Conservation (phyloP, 1,140 invertebrate genomes). For the Ceratina australensis region DNA sequence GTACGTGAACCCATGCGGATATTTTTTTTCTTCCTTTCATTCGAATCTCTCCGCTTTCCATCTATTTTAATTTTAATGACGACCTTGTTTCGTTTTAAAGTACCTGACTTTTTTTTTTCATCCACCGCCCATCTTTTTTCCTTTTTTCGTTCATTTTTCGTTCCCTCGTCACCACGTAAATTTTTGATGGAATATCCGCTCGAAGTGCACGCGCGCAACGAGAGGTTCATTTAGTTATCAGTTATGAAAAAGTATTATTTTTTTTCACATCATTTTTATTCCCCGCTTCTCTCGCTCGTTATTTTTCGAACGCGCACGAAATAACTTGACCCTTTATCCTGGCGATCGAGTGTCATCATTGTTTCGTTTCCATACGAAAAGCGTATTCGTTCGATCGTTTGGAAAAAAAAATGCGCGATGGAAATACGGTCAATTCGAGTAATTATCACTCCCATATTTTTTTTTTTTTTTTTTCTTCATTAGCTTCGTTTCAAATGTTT, state of each 20-base stretch:
- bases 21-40: not conserved
- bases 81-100: conserved; percentile 14
- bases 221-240: conserved; percentile 36
- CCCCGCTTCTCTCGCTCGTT: not conserved
- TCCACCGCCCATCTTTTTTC: conserved; percentile 19
- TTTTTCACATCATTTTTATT: conserved; percentile 2
- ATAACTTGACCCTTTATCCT: conserved; percentile 24
- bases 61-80: conserved; percentile 22
- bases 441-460: not conserved
- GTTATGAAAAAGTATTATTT: conserved; percentile 35
- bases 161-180: conserved; percentile 22
- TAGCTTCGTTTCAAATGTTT: not conserved
- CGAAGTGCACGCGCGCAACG: conserved; percentile 8
- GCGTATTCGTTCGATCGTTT: conserved; percentile 1
- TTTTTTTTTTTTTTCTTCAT: not conserved
- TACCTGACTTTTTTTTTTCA: not conserved
- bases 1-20: too few species aligned
- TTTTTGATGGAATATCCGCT: conserved; percentile 20
- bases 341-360: conserved; percentile 21
- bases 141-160: conserved; percentile 6
- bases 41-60: not conserved
- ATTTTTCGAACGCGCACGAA: conserved; percentile 19
- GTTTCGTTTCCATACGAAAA: not conserved
- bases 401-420: not conserved
- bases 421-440: too few species aligned